Percentiles rank a stretch among this genome's conserved stretches.
Evolutionary conservation across 1,140 invertebrate genomes (phyloP).

Genomic region (Asobara japonica): DNA sequence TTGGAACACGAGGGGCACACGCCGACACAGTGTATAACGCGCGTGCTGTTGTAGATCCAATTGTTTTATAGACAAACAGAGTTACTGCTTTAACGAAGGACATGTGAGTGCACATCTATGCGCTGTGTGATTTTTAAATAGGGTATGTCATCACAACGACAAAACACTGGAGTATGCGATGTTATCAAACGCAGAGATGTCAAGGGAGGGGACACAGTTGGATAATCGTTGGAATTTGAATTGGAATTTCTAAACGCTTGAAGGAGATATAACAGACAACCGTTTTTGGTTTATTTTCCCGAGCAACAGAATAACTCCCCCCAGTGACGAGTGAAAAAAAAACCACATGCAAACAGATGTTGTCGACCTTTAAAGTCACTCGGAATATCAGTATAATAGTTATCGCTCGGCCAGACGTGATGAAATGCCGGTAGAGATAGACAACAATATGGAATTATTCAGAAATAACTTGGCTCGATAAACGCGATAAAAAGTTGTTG

Average conservation of each 20-base stretch:
- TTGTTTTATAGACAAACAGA: slow-evolving; percentile 12
- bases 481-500: neutral
- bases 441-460: neutral
- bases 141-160: neutral
- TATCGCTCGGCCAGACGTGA: neutral
- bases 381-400: neutral
- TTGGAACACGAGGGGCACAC: slow-evolving; percentile 7
- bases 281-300: no score
- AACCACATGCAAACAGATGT: neutral
- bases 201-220: no score
- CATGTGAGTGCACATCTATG: neutral
- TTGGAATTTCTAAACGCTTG: no score
- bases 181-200: no score
- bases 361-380: neutral
- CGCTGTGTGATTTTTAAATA: slow-evolving; percentile 1
- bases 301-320: no score
- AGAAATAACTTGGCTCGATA: neutral
- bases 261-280: no score
- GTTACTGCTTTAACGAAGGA: neutral
- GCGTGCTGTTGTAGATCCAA: neutral
- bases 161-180: neutral
- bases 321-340: no score
- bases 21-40: neutral
- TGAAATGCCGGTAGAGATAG: neutral
- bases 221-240: no score